phyloP scores from a whole-genome alignment of 2,888 invertebrate species.

The Podotricha telesiphe region DNA sequence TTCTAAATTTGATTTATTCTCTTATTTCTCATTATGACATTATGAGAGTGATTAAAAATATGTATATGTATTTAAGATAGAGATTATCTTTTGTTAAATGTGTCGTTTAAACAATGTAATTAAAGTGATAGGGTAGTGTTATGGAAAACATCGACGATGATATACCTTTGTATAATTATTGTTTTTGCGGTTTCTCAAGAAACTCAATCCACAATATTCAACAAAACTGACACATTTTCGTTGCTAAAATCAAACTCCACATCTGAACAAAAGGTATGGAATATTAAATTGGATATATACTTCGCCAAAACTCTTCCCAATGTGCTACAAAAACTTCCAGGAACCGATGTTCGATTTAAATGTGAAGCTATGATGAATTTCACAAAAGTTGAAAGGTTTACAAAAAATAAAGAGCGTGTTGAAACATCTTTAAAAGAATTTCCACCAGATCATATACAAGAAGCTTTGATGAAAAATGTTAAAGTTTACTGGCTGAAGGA shows the following conservation, averaged over 20 bases:
- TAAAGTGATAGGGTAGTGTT: slow-evolving; percentile 50
- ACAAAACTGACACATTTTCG: slow-evolving; percentile 61
- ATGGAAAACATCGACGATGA: slow-evolving; percentile 77
- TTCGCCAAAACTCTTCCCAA: slow-evolving; percentile 71
- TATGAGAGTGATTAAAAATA: not conserved
- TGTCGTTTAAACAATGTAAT: slow-evolving; percentile 15
- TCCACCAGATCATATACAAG: slow-evolving; percentile 71
- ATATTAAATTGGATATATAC: slow-evolving; percentile 74
- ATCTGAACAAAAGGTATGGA: slow-evolving; percentile 73
- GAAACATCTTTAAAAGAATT: slow-evolving; percentile 67
- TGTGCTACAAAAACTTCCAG: slow-evolving; percentile 58
- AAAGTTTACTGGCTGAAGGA: slow-evolving; percentile 77
- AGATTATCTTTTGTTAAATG: slow-evolving; percentile 1
- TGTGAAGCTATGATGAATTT: slow-evolving; percentile 78
- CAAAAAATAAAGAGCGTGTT: slow-evolving; percentile 69
- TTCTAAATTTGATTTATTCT: not conserved
- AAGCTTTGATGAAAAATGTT: slow-evolving; percentile 70
- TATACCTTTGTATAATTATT: slow-evolving; percentile 70
- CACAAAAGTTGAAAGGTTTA: slow-evolving; percentile 70
- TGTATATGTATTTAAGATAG: not conserved
- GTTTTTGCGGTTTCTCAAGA: slow-evolving; percentile 67
- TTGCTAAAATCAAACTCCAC: slow-evolving; percentile 63
- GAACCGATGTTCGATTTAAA: slow-evolving; percentile 67
- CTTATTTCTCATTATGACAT: not conserved
- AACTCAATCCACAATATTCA: slow-evolving; percentile 56